Evolutionary conservation across 2,888 invertebrate genomes (phyloP).

Genomic region (Cyaniris semiargus): DNA sequence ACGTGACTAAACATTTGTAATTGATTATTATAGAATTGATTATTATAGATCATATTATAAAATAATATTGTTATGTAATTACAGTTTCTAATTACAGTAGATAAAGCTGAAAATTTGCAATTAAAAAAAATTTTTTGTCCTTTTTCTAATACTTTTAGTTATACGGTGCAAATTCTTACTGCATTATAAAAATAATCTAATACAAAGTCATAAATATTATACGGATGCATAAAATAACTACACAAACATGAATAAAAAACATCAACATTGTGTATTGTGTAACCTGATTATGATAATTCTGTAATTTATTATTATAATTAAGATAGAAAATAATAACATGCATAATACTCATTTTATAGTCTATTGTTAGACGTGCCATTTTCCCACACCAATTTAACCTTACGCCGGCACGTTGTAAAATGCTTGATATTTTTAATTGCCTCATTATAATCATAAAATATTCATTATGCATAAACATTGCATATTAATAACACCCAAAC

Average conservation of each 20-base stretch:
- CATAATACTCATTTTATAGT: slow-evolving; percentile 17
- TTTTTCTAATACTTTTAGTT: too few species aligned
- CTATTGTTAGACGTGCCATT: not conserved
- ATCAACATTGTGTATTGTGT: slow-evolving; percentile 19
- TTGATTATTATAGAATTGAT: too few species aligned
- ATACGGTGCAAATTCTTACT: not conserved
- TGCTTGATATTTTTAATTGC: slow-evolving; percentile 15
- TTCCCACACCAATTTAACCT: not conserved
- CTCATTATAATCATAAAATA: not conserved
- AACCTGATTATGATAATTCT: not conserved
- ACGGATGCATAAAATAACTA: not conserved
- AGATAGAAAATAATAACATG: slow-evolving; percentile 13
- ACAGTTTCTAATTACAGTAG: too few species aligned
- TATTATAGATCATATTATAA: too few species aligned
- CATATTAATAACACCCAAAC: not conserved
- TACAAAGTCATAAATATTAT: not conserved
- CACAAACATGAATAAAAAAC: not conserved
- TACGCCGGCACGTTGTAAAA: not conserved
- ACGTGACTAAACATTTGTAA: not conserved
- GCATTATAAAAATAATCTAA: not conserved
- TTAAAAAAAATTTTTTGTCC: too few species aligned
- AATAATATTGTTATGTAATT: too few species aligned
- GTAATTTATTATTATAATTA: slow-evolving; percentile 22
- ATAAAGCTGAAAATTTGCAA: too few species aligned
- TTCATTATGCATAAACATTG: not conserved